Evolutionary conservation across 1,140 invertebrate genomes (phyloP), one percentile per base, ranked within the genome.

Genomic region (Bicyclus anynana): DNA sequence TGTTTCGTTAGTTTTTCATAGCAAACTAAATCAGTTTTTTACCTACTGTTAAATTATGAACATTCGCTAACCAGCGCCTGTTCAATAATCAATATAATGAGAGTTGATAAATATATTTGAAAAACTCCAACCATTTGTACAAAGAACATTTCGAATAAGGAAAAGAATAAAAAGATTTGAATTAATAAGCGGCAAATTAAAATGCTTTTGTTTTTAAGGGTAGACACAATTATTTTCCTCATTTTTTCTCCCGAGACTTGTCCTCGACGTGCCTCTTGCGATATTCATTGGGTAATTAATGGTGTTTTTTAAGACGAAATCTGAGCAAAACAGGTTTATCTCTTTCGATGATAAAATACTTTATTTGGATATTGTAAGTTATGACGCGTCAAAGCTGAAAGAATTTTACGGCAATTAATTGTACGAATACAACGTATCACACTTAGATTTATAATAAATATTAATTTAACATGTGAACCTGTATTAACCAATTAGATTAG

Each of bases 261-360:
- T 17, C 35, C n/a, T 17, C 14, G 37, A 40, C 37, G 37, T 40
- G 5, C 37, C 37, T 40, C 37, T 17, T 40, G 37, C 37, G 37
- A 40, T 40, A 40, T 40, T 40, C 37, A 40, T 40, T 40, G 37
- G 16, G 37, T 40, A 40, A 40, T 40, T 40, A 40, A 40, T 40
- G 13, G 16, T 17, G 37, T 40, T 40, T 40, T n/a, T 40, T 40
- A 14, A 40, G 13, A 17, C 13, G 37, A 40, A 16, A 40, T 40
- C 37, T 16, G 37, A 40, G 37, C 37, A 40, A 40, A 40, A 40
- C 37, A 40, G 37, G 37, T 17, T 40, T 40, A 40, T 40, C 37
- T 40, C 37, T 17, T 14, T 40, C 37, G 37, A 40, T 14, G 37
- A 40, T 9, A 40, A 17, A 40, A 40, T 40, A 40, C 17, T 40